Conservation (phyloP, 2,113 vertebrate species). For the Agapornis roseicollis region DNA sequence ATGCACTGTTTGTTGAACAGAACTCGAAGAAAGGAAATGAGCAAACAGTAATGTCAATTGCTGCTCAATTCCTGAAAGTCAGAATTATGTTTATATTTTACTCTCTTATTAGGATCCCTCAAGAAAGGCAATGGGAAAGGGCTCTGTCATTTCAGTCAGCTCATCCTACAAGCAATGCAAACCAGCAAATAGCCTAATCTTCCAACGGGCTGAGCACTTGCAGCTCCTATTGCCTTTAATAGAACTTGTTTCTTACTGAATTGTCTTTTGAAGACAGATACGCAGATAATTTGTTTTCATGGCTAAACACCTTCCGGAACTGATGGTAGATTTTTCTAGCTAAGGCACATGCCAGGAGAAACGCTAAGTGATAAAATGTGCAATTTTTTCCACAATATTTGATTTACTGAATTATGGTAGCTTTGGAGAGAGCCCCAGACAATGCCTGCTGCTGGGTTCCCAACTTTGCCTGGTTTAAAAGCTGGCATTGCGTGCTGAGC, state of each 20-base stretch:
- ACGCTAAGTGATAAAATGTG: not conserved
- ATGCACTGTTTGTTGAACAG: not conserved
- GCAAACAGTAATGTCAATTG: not conserved
- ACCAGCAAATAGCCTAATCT: not conserved
- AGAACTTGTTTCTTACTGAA: not conserved
- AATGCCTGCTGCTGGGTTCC: not conserved
- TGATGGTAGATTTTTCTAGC: not conserved
- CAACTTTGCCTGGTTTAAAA: not conserved
- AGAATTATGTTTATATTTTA: not conserved
- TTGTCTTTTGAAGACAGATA: not conserved
- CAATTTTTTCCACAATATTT: not conserved
- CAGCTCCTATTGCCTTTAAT: not conserved
- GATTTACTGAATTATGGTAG: not conserved
- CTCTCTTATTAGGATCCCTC: not conserved
- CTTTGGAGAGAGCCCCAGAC: not conserved
- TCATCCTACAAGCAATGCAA: not conserved
- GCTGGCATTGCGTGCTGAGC: not conserved
- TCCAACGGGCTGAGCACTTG: not conserved
- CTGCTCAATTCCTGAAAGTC: not conserved
- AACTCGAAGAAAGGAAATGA: conserved; percentile 25
- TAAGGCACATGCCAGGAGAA: not conserved
- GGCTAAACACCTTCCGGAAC: not conserved
- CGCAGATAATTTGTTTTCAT: not conserved
- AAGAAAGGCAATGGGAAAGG: not conserved
- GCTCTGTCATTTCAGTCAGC: not conserved